Evolutionary conservation across 2,888 invertebrate genomes (phyloP), one percentile per base, ranked within the genome.

Genomic region (Cybosia mesomella): DNA sequence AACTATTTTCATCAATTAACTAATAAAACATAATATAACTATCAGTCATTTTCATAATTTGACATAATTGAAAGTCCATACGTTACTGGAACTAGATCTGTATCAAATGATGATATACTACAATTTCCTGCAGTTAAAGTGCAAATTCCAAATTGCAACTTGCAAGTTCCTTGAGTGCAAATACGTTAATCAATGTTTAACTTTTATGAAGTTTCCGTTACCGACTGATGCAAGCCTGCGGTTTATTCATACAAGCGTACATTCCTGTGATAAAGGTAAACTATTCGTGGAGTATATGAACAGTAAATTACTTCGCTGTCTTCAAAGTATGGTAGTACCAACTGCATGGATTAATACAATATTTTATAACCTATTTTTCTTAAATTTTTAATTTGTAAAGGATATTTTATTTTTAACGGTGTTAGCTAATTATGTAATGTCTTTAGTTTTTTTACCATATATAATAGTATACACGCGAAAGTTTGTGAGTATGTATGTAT

Each of bases 151-250:
- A n/a, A n/a, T n/a, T n/a, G n/a, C n/a, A n/a, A n/a, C n/a, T n/a
- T n/a, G n/a, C n/a, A n/a, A n/a, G n/a, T n/a, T n/a, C n/a, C n/a
- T n/a, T n/a, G n/a, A n/a, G n/a, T n/a, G n/a, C n/a, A n/a, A n/a
- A n/a, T 61, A 53, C 65, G 63, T 70, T 69, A 58, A 72, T 75
- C 67, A 77, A 77, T 75, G 74, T 80, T 76, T 76, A 75, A 82
- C 73, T 82, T 80, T 67, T 68, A 67, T 61, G 36, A 73, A 80
- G 70, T 80, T 79, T 43, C 57, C 59, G 70, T 70, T 73, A 71
- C 65, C 36, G 71, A 70, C 70, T 71, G 69, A 65, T 67, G 62
- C 67, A 59, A 70, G 68, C n/a, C 70, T 67, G 71, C 62, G 66
- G 71, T 67, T 75, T 71, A 71, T 22, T 28, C 71, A 61, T 36